Conservation (phyloP, 2,888 invertebrate genomes). For the Poecilus cupreus region DNA sequence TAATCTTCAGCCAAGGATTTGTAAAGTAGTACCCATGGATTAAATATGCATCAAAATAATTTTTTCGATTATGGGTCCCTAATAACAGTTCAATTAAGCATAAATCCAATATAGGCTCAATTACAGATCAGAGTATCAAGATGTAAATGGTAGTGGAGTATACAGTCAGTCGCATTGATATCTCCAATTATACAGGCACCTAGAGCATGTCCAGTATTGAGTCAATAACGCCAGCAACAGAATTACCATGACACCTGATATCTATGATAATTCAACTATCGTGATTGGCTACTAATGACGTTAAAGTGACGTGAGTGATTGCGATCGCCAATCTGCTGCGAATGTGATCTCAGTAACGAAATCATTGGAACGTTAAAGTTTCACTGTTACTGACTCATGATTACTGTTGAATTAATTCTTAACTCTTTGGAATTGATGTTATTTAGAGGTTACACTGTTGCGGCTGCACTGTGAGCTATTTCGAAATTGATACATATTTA, state of each 20-base stretch:
- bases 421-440: not conserved
- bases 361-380: slow-evolving; percentile 44
- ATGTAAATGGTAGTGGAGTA: slow-evolving; percentile 6
- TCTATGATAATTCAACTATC: slow-evolving; percentile 58
- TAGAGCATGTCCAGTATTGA: slow-evolving; percentile 43
- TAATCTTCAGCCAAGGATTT: no score
- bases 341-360: slow-evolving; percentile 21
- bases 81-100: not conserved
- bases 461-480: not conserved
- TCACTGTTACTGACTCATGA: not conserved
- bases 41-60: no score
- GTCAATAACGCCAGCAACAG: slow-evolving; percentile 50
- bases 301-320: slow-evolving; percentile 57
- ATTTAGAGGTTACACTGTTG: not conserved
- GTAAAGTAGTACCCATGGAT: no score
- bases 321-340: slow-evolving; percentile 50
- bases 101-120: slow-evolving; percentile 18
- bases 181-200: slow-evolving; percentile 44
- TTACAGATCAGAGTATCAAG: not conserved
- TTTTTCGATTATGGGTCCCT: no score
- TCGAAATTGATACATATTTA: not conserved
- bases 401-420: not conserved
- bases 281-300: slow-evolving; percentile 58
- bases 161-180: not conserved
- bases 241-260: slow-evolving; percentile 57